Percentiles rank a stretch among this genome's conserved stretches.
Evolutionary conservation across 2,888 invertebrate genomes (phyloP).

Genomic region (Mythimna albipuncta): DNA sequence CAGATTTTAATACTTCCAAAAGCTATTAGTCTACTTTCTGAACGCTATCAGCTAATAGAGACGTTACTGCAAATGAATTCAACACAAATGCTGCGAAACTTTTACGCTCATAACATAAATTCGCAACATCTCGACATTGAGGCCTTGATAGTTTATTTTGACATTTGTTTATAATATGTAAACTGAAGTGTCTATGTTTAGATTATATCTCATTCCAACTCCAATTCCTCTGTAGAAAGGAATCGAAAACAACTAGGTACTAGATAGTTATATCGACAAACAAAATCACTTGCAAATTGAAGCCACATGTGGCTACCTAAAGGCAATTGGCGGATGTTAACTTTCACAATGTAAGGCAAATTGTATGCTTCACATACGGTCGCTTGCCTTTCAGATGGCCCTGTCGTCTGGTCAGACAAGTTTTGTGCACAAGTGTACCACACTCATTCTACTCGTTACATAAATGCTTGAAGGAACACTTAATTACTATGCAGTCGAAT

Average conservation of each 20-base stretch:
- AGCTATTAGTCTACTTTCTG: constrained; percentile 54
- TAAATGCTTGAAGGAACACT: constrained; percentile 66
- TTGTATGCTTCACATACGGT: constrained; percentile 61
- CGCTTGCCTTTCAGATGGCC: constrained; percentile 67
- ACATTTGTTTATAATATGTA: constrained; percentile 55
- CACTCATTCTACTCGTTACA: constrained; percentile 71
- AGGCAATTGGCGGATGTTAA: constrained; percentile 67
- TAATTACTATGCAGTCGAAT: constrained; percentile 58
- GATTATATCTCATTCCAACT: constrained; percentile 32
- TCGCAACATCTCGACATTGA: constrained; percentile 32
- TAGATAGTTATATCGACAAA: constrained; percentile 12
- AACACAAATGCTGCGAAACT: constrained; percentile 22
- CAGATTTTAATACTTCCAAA: constrained; percentile 46
- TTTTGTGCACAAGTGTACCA: constrained; percentile 70
- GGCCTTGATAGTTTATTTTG: constrained; percentile 53
- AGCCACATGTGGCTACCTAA: constrained; percentile 32
- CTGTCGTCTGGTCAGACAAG: constrained; percentile 77
- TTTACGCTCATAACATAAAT: constrained; percentile 39
- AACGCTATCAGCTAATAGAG: constrained; percentile 32
- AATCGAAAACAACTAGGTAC: constrained; percentile 19
- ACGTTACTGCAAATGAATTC: constrained; percentile 30
- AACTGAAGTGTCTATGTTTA: constrained; percentile 45
- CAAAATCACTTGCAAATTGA: constrained; percentile 36
- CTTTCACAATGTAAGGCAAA: constrained; percentile 79
- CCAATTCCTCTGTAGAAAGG: constrained; percentile 13